Percentiles rank a stretch among this genome's conserved stretches.
Conservation (phyloP, 2,797 vertebrate species). For the Galago senegalensis region DNA sequence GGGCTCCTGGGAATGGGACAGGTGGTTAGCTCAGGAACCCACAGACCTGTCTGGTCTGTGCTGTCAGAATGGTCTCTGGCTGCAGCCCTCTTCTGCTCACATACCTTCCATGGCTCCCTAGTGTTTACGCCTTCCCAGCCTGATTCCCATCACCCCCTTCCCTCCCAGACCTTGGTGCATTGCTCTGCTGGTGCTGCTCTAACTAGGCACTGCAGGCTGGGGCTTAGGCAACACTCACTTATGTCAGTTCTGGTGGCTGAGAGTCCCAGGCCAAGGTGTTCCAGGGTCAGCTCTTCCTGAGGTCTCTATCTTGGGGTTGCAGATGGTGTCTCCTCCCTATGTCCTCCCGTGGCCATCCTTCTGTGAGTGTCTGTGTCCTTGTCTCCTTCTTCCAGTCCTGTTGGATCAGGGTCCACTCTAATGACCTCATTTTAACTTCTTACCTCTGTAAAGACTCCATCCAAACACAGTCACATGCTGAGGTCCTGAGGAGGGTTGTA, state of each 20-base stretch:
- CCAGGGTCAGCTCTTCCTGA: too few relatives aligned
- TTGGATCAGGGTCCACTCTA: neutral
- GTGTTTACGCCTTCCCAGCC: neutral
- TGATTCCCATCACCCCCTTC: too few relatives aligned
- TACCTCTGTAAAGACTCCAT: neutral
- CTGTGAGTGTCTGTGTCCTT: neutral
- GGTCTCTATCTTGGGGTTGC: neutral
- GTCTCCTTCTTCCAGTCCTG: neutral
- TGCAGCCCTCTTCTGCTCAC: neutral
- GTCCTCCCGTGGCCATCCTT: neutral
- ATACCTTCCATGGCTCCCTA: neutral
- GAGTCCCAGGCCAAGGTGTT: fast-evolving
- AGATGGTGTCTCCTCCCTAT: neutral
- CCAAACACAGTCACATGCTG: neutral
- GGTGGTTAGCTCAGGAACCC: too few relatives aligned
- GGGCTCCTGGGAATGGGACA: too few relatives aligned
- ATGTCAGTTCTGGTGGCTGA: neutral
- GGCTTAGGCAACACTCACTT: neutral
- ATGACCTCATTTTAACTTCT: neutral
- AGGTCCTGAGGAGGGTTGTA: neutral
- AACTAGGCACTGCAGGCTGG: neutral
- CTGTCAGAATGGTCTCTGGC: neutral
- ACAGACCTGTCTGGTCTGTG: too few relatives aligned
- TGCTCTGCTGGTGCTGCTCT: neutral
- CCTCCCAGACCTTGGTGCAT: fast-evolving